Percentiles rank a stretch among this genome's conserved stretches.
Conservation (phyloP, 1,140 invertebrate genomes). For the Laupala kohalensis region DNA sequence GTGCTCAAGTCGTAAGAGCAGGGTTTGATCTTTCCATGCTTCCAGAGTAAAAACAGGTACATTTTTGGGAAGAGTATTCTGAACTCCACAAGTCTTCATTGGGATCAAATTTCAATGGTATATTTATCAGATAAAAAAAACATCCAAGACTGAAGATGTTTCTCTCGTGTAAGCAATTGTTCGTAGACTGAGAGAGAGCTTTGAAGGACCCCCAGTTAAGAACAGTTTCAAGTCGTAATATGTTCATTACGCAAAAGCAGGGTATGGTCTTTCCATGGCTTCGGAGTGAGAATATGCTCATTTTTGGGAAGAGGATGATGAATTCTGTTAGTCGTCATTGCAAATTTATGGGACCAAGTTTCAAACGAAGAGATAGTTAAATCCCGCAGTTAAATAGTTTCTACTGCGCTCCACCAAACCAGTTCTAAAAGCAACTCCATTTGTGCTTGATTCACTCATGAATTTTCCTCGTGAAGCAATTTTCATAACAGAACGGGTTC, state of each 20-base stretch:
- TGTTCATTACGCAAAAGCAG: no score
- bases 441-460: conserved; percentile 51
- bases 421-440: conserved; percentile 41
- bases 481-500: conserved; percentile 64
- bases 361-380: no score
- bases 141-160: conserved; percentile 6
- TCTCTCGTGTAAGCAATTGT: conserved; percentile 1
- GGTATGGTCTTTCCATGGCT: no score
- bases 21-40: conserved; percentile 52
- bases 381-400: no score
- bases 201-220: conserved; percentile 14
- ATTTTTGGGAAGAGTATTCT: conserved; percentile 49
- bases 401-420: conserved; percentile 45
- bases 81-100: conserved; percentile 26
- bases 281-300: no score
- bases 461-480: conserved; percentile 44
- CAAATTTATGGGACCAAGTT: no score
- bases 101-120: conserved; percentile 29
- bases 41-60: conserved; percentile 78
- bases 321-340: no score
- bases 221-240: no score
- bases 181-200: background rate
- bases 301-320: no score
- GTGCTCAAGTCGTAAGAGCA: conserved; percentile 78
- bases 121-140: conserved; percentile 18